Evolutionary conservation across 2,113 vertebrate species (phyloP).

Genomic region (Eublepharis macularius): DNA sequence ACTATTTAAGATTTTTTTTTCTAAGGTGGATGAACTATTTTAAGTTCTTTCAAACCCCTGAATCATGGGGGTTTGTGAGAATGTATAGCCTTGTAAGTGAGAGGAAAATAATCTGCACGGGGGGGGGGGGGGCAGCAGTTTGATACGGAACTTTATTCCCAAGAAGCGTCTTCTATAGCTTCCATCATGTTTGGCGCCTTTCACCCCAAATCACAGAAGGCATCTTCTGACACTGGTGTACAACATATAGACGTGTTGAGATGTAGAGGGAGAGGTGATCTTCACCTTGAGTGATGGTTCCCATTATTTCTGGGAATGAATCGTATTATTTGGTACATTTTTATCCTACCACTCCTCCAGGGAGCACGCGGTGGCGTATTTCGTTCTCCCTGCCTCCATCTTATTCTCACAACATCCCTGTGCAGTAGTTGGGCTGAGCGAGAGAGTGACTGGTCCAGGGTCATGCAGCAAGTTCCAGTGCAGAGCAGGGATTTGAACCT

Average conservation of each 20-base stretch:
- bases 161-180: not conserved
- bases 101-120: not conserved
- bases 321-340: too few species aligned
- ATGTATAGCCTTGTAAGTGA: too few species aligned
- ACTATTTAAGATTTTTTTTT: not conserved
- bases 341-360: too few species aligned
- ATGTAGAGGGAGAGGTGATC: not conserved
- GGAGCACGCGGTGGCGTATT: too few species aligned
- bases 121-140: not conserved
- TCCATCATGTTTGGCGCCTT: not conserved
- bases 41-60: not conserved
- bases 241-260: not conserved
- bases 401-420: too few species aligned
- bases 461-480: too few species aligned
- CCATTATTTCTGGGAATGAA: not conserved
- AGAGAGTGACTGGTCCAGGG: too few species aligned
- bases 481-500: too few species aligned
- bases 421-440: too few species aligned
- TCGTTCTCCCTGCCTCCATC: too few species aligned
- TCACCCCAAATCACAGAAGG: not conserved
- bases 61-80: not conserved
- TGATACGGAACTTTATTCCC: not conserved
- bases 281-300: not conserved
- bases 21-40: not conserved
- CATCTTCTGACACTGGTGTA: not conserved